phyloP scores from a whole-genome alignment of 2,888 invertebrate genomes.

The Ochropacha duplaris region DNA sequence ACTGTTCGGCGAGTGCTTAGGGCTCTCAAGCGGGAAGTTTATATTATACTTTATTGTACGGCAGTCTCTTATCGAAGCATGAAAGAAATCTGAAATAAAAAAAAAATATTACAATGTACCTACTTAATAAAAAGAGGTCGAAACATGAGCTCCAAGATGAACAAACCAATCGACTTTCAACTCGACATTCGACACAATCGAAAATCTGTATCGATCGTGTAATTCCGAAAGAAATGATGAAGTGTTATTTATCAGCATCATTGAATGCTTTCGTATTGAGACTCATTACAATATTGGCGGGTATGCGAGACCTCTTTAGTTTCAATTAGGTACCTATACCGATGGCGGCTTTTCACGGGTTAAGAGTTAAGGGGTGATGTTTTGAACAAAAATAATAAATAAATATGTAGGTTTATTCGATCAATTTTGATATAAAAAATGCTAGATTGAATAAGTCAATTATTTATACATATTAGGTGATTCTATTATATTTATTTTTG shows the following conservation, averaged over 20 bases:
- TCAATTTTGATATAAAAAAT: too few relatives aligned
- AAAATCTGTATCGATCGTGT: constrained; percentile 58
- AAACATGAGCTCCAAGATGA: constrained; percentile 18
- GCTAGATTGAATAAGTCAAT: too few relatives aligned
- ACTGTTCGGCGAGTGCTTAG: too few relatives aligned
- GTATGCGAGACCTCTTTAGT: constrained; percentile 52
- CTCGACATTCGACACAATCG: constrained; percentile 36
- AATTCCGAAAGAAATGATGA: constrained; percentile 55
- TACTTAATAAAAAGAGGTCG: background rate
- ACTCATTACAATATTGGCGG: constrained; percentile 60
- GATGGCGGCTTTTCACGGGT: constrained; percentile 18
- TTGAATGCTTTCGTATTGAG: constrained; percentile 35
- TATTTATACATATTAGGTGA: too few relatives aligned
- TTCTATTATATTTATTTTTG: too few relatives aligned
- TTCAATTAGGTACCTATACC: constrained; percentile 61
- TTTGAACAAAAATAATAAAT: background rate
- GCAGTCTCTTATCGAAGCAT: too few relatives aligned
- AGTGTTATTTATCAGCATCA: constrained; percentile 50
- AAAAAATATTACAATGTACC: too few relatives aligned
- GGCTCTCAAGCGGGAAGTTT: too few relatives aligned
- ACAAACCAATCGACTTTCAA: constrained; percentile 29
- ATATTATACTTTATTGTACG: too few relatives aligned
- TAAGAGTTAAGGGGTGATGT: constrained; percentile 38
- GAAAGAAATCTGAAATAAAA: too few relatives aligned
- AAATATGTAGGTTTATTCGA: background rate